Evolutionary conservation across 2,113 vertebrate species (phyloP).

Genomic region (Charina bottae): DNA sequence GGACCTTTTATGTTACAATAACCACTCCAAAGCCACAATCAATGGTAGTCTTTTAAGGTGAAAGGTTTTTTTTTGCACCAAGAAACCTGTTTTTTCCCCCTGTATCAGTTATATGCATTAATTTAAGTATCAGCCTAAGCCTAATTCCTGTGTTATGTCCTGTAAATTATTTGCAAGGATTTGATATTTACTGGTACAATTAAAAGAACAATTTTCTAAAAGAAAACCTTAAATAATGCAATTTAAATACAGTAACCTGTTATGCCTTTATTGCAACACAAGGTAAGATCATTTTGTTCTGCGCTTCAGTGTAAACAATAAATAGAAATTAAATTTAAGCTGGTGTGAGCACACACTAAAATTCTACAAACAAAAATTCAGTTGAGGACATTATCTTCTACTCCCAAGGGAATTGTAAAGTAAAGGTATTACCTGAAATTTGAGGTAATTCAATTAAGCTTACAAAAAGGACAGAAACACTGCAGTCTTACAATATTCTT

Average conservation of each 20-base stretch:
- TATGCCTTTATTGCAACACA: not conserved
- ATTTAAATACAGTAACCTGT: conserved; percentile 16
- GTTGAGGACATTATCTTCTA: fast-evolving
- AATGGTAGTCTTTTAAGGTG: not conserved
- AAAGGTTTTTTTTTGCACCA: not conserved
- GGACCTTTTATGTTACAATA: not conserved
- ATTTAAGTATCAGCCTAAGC: not conserved
- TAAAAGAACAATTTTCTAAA: not conserved
- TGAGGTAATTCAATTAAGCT: not conserved
- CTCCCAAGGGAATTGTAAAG: not conserved
- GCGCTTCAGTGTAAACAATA: not conserved
- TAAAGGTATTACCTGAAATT: not conserved
- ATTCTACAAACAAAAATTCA: conserved; percentile 2
- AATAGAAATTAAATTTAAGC: fast-evolving
- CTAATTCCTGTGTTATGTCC: not conserved
- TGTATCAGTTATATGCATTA: not conserved
- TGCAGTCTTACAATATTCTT: not conserved
- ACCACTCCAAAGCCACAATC: not conserved
- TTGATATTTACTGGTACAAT: not conserved
- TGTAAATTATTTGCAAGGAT: conserved; percentile 18
- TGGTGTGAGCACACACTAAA: not conserved
- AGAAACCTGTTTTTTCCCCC: not conserved
- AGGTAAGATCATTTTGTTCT: conserved; percentile 12
- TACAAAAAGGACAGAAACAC: not conserved
- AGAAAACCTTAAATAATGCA: not conserved